These are phyloP conservation scores for Glaucopsyche alexis DNA, from an alignment of 2,888 invertebrate genomes.

Conservation along the genomic window DNA sequence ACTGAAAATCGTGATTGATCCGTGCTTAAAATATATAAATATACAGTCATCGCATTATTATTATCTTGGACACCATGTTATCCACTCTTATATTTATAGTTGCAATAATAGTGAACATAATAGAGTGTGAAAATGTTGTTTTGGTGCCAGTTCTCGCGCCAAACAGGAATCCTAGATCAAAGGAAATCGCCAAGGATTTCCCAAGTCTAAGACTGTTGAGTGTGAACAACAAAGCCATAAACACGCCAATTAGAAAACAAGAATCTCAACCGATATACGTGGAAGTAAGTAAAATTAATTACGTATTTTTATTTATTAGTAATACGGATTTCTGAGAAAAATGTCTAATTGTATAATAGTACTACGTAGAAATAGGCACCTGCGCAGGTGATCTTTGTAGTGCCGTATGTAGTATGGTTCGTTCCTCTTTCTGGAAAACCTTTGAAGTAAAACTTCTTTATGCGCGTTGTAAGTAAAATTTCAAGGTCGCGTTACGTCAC, in stretches of 20 bases:
- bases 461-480: too few species aligned
- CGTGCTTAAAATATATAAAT: slow-evolving; percentile 61
- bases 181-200: slow-evolving; percentile 66
- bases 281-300: slow-evolving; percentile 52
- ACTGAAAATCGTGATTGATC: slow-evolving; percentile 57
- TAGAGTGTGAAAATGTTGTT: slow-evolving; percentile 42
- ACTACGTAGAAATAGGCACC: too few species aligned
- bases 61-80: slow-evolving; percentile 2
- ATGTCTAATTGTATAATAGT: too few species aligned
- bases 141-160: slow-evolving; percentile 60
- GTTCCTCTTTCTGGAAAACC: too few species aligned
- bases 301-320: background rate
- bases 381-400: too few species aligned
- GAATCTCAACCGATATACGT: slow-evolving; percentile 57
- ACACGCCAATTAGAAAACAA: slow-evolving; percentile 36
- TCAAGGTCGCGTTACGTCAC: too few species aligned
- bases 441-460: too few species aligned
- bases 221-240: slow-evolving; percentile 42
- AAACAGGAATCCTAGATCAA: slow-evolving; percentile 45
- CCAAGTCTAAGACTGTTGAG: slow-evolving; percentile 57
- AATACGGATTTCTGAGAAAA: too few species aligned
- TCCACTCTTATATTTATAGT: slow-evolving; percentile 7
- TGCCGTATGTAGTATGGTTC: too few species aligned
- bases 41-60: slow-evolving; percentile 34
- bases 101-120: slow-evolving; percentile 14